These are phyloP conservation scores for Glareola pratincola DNA, from an alignment of 2,113 vertebrate species.

Conservation along the genomic window DNA sequence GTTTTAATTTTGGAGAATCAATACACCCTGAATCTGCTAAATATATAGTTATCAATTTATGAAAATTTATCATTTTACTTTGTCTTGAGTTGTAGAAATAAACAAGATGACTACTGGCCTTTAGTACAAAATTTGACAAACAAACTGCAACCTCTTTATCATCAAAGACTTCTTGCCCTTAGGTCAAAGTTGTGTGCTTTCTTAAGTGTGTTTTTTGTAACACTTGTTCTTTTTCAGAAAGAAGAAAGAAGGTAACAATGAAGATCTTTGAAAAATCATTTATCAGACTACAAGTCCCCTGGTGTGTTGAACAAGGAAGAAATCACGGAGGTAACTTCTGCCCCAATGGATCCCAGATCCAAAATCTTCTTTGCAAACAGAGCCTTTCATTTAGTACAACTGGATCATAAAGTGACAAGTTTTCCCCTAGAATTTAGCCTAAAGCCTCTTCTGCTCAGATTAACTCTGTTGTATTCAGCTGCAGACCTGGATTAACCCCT, in stretches of 20 bases:
- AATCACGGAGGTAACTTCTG: conserved; percentile 67
- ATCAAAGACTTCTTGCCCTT: conserved; percentile 38
- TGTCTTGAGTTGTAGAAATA: background rate
- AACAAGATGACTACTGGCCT: background rate
- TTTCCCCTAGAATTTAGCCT: conserved; percentile 64
- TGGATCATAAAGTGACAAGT: conserved; percentile 77
- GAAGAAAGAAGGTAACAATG: conserved; percentile 44
- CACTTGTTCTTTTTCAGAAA: conserved; percentile 34
- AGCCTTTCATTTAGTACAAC: conserved; percentile 66
- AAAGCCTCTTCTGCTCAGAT: conserved; percentile 70
- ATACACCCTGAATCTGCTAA: background rate
- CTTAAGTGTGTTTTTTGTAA: conserved; percentile 56
- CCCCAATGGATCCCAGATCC: conserved; percentile 57
- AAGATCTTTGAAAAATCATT: conserved; percentile 65
- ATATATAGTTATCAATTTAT: background rate
- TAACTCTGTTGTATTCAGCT: conserved; percentile 70
- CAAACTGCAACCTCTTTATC: background rate
- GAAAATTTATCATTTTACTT: background rate
- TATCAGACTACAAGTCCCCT: conserved; percentile 56
- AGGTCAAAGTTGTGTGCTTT: conserved; percentile 41
- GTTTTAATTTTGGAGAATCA: background rate
- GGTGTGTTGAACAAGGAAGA: conserved; percentile 66
- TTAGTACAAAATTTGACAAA: background rate
- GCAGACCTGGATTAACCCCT: conserved; percentile 74
- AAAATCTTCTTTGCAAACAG: conserved; percentile 77